Conservation (phyloP, 2,797 vertebrate genomes). For the Paramormyrops hopkinsi region DNA sequence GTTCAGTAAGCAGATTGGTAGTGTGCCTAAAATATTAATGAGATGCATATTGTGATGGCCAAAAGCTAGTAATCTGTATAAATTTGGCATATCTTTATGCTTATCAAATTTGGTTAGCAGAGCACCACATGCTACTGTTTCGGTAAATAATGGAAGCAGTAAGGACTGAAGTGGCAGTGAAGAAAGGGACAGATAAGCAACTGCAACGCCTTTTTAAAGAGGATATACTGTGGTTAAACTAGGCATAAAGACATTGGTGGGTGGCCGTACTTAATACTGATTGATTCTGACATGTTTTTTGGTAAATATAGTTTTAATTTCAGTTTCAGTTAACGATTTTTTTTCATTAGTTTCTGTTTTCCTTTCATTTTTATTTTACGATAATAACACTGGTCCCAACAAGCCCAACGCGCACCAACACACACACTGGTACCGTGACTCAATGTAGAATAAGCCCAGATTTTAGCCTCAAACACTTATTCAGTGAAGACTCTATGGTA, state of each 20-base stretch:
- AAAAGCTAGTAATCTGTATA: too few relatives aligned
- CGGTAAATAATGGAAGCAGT: not conserved
- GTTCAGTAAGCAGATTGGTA: too few relatives aligned
- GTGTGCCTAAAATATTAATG: too few relatives aligned
- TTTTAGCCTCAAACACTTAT: not conserved
- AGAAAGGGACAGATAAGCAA: not conserved
- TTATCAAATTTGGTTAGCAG: not conserved
- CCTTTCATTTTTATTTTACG: not conserved
- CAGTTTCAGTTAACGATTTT: not conserved
- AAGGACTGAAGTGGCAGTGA: not conserved
- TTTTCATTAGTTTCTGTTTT: not conserved
- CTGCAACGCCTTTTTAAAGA: not conserved
- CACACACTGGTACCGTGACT: not conserved
- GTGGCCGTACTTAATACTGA: not conserved
- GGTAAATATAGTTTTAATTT: not conserved
- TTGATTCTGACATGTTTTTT: not conserved
- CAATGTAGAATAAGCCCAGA: not conserved
- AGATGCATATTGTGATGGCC: too few relatives aligned
- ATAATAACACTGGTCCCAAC: not conserved
- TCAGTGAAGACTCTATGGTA: not conserved
- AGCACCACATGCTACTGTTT: not conserved
- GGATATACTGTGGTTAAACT: not conserved
- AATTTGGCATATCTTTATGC: too few relatives aligned
- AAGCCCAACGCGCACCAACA: not conserved
- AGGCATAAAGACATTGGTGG: too few relatives aligned